phyloP scores from a whole-genome alignment of 2,888 invertebrate species.

The Pachliopta kotzebuea region DNA sequence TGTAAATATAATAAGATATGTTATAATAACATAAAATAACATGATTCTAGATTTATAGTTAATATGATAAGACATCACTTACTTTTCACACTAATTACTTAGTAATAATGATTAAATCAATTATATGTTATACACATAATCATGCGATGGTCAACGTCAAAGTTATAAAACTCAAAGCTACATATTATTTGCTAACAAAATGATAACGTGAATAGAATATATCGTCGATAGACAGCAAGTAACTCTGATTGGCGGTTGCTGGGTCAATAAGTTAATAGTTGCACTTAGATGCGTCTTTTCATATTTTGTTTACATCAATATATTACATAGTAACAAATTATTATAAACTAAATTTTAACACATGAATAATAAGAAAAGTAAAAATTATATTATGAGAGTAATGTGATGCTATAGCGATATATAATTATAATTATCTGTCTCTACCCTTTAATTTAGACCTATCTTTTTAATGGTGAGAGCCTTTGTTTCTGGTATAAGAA shows the following conservation, averaged over 20 bases:
- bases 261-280: constrained; percentile 66
- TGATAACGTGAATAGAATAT: constrained; percentile 47
- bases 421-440: too few species aligned
- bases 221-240: constrained; percentile 47
- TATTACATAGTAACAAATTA: constrained; percentile 20
- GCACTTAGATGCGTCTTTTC: constrained; percentile 39
- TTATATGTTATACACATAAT: constrained; percentile 29
- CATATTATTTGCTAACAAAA: constrained; percentile 38
- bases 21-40: too few species aligned
- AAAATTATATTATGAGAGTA: background rate
- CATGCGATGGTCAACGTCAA: constrained; percentile 15
- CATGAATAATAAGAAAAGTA: constrained; percentile 25
- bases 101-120: constrained; percentile 5
- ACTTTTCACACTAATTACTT: constrained; percentile 4
- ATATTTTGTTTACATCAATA: constrained; percentile 14
- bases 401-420: background rate
- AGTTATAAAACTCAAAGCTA: constrained; percentile 24
- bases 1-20: too few species aligned
- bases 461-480: too few species aligned
- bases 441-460: too few species aligned
- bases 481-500: too few species aligned
- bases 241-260: constrained; percentile 51
- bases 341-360: constrained; percentile 13
- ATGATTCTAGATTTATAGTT: too few species aligned
- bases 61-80: background rate